A percentile compares a stretch with the other conserved stretches of the same genome.
Evolutionary conservation across 2,113 vertebrate species (phyloP).

Genomic region (Ciconia maguari): DNA sequence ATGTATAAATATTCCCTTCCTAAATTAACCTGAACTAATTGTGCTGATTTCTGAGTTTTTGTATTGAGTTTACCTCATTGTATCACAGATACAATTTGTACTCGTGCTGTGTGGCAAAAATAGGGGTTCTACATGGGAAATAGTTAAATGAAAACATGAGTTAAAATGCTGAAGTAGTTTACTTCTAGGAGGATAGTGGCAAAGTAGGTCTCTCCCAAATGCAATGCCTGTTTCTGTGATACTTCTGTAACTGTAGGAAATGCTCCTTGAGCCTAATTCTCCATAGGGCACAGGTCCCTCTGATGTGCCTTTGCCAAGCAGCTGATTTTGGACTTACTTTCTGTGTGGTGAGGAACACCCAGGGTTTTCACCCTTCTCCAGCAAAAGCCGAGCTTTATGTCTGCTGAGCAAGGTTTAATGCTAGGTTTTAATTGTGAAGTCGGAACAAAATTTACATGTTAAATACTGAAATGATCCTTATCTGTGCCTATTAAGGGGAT

Average conservation of each 20-base stretch:
- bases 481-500: not conserved
- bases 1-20: not conserved
- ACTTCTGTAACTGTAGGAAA: not conserved
- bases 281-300: accelerated
- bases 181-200: not conserved
- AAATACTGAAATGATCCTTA: not conserved
- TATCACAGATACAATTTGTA: not conserved
- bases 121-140: not conserved
- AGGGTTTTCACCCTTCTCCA: not conserved
- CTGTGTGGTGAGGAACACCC: not conserved
- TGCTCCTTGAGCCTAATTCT: not conserved
- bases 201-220: not conserved
- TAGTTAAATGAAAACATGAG: not conserved
- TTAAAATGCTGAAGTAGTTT: not conserved
- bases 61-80: not conserved
- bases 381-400: not conserved
- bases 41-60: not conserved
- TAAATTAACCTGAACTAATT: not conserved
- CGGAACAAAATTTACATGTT: not conserved
- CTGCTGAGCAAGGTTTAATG: not conserved
- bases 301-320: not conserved
- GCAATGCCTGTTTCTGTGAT: not conserved
- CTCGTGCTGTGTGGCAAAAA: not conserved
- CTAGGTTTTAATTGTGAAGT: not conserved
- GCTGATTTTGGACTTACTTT: not conserved